phyloP scores from a whole-genome alignment of 2,888 invertebrate genomes.

The Monochamus alternatus region DNA sequence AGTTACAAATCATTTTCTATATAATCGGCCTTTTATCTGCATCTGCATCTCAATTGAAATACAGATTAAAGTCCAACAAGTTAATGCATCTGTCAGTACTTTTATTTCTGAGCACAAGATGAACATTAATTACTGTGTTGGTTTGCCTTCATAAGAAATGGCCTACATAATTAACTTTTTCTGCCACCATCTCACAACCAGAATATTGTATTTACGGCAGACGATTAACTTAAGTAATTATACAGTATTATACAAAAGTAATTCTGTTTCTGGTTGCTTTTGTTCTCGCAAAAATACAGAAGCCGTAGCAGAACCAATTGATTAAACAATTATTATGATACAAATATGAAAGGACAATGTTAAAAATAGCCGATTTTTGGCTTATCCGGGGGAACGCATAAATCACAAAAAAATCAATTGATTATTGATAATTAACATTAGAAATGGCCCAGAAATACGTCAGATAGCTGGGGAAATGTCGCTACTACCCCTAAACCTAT shows the following conservation, averaged over 20 bases:
- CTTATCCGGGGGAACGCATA: too few species aligned
- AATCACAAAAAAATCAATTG: too few species aligned
- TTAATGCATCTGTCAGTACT: slow-evolving; percentile 67
- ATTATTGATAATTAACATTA: too few species aligned
- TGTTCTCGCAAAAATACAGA: neutral
- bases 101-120: slow-evolving; percentile 62
- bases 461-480: too few species aligned
- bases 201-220: slow-evolving; percentile 31
- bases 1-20: slow-evolving; percentile 59
- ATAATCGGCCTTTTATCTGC: slow-evolving; percentile 62
- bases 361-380: too few species aligned
- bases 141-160: slow-evolving; percentile 26
- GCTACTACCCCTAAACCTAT: too few species aligned
- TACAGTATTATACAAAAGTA: neutral
- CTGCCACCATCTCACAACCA: slow-evolving; percentile 22
- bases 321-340: too few species aligned
- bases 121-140: slow-evolving; percentile 62
- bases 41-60: slow-evolving; percentile 64
- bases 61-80: slow-evolving; percentile 62
- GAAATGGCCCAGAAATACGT: too few species aligned
- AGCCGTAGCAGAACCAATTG: neutral
- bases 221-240: slow-evolving; percentile 21
- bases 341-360: too few species aligned
- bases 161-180: slow-evolving; percentile 33
- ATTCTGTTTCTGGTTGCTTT: slow-evolving; percentile 1